These are phyloP conservation scores for Schizaphis graminum DNA, from an alignment of 2,888 invertebrate genomes.

Conservation along the genomic window DNA sequence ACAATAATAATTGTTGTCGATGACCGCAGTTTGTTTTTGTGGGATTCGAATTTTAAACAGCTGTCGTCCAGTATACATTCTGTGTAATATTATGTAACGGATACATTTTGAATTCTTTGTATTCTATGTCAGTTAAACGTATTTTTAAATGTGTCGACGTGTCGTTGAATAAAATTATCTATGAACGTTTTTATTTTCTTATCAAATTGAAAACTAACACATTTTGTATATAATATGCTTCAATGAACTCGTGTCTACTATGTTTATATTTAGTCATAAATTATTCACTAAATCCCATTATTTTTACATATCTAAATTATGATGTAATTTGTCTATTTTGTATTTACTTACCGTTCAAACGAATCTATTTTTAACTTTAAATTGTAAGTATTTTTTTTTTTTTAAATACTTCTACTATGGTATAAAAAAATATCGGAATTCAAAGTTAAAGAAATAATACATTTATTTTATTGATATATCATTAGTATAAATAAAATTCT, in stretches of 20 bases:
- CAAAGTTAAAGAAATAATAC: conserved; percentile 5
- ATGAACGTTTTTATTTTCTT: neutral
- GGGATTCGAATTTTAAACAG: neutral
- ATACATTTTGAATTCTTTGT: neutral
- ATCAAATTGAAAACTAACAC: neutral
- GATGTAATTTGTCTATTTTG: neutral
- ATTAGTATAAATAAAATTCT: neutral
- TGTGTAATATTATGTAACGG: neutral
- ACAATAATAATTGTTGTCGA: neutral
- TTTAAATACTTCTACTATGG: neutral
- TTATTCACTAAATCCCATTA: neutral
- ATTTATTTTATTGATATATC: conserved; percentile 22
- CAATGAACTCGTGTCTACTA: neutral
- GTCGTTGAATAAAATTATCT: neutral
- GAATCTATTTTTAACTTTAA: neutral
- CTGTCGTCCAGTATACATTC: neutral
- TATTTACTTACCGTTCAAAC: neutral
- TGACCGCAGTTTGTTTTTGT: neutral
- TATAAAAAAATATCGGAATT: neutral
- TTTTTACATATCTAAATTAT: neutral
- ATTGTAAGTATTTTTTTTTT: neutral
- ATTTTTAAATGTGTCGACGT: neutral
- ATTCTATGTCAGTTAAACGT: neutral
- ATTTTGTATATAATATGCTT: no score
- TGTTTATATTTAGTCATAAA: neutral